Base-by-base conservation (phyloP, 2,113 vertebrate species). In the Aphyosemion australe region DNA sequence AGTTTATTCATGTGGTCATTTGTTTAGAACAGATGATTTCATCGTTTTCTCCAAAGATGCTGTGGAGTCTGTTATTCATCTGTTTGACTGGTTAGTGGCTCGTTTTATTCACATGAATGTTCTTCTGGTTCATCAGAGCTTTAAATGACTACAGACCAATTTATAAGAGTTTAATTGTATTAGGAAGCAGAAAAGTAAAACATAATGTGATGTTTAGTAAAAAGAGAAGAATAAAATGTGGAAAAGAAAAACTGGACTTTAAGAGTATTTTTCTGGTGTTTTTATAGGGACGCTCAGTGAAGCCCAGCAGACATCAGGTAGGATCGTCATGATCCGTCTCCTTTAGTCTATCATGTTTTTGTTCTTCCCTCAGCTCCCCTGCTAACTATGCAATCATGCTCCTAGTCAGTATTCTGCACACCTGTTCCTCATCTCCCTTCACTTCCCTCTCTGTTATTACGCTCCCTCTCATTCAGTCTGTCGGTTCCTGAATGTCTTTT, bases 71-170 rank as follows among this genome's bases (percentile, higher is more conserved):
- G 1, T 20, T 78, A 12, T 12, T 54, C 47, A 11, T 65, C 32
- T 9, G 1, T 64, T 20, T 75, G 58, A 52, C 52, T 18, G 41
- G 75, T 78, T 57, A 82, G 63, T 67, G 19, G 42, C 48, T 69
- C 34, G 3, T 54, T 54, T 48, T 7, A 50, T 58, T 48, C 16
- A 18, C 18, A 2, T 6, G 14, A 5, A n/a, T 1, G 14, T 4
- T 20, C 6, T 1, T 14, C 12, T 41, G 13, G 32, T 19, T 41
- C 32, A 47, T 12, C 21, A n/a, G 42, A 42, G 4, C 2, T 48
- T 13, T 18, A 34, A 45, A 12, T n/a, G n/a, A 37, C 34, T 37
- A 37, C 34, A 37, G 34, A 37, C 6, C 9, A 37, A n/a, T n/a
- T n/a, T n/a, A n/a, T n/a, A n/a, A n/a, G n/a, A n/a, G n/a, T n/a